These are phyloP conservation scores for Penaeus vannamei DNA, from an alignment of 1,140 invertebrate species.

Conservation along the genomic window DNA sequence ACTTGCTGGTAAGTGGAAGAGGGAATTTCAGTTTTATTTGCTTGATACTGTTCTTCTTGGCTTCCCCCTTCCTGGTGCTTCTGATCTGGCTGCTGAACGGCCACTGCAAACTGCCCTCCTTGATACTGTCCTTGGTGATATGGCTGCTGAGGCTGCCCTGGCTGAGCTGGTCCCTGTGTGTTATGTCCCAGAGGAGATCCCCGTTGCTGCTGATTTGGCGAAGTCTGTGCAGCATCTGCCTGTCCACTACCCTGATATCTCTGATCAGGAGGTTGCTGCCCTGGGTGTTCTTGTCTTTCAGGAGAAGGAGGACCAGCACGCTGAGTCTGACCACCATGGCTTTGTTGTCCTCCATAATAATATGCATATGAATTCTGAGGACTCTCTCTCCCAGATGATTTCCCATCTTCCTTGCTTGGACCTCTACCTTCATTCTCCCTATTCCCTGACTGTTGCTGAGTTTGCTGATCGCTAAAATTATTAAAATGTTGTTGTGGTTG, in stretches of 20 bases:
- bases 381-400: conserved; percentile 20
- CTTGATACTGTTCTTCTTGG: conserved; percentile 37
- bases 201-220: conserved; percentile 45
- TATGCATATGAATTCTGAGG: conserved; percentile 42
- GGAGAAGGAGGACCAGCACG: conserved; percentile 46
- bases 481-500: conserved; percentile 36
- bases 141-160: conserved; percentile 32
- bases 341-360: conserved; percentile 49
- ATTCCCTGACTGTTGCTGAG: conserved; percentile 21
- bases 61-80: conserved; percentile 42
- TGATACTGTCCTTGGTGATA: conserved; percentile 56
- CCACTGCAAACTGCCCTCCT: background rate
- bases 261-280: conserved; percentile 29
- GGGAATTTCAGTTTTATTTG: conserved; percentile 13
- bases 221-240: conserved; percentile 27
- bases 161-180: conserved; percentile 25
- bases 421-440: conserved; percentile 47
- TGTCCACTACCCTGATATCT: conserved; percentile 40
- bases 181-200: conserved; percentile 18
- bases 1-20: conserved; percentile 37
- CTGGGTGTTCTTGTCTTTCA: conserved; percentile 38
- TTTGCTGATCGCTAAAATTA: background rate
- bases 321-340: conserved; percentile 4
- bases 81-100: conserved; percentile 26
- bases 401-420: conserved; percentile 33